A percentile compares a stretch with the other conserved stretches of the same genome.
phyloP scores from a whole-genome alignment of 2,888 invertebrate genomes.

The Drosophila tanythrix region DNA sequence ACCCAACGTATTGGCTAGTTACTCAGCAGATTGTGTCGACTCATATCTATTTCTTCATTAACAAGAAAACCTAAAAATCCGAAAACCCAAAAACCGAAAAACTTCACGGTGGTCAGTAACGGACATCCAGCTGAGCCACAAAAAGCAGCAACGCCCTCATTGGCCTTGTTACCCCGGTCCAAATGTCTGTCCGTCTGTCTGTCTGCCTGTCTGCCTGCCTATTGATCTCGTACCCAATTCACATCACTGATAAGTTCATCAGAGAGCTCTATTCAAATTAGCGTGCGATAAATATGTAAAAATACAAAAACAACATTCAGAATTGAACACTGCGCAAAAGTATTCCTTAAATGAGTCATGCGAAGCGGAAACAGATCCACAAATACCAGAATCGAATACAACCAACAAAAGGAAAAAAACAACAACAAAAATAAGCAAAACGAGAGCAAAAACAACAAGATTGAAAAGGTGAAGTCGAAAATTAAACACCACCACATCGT shows the following conservation, averaged over 20 bases:
- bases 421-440: constrained; percentile 22
- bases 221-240: constrained; percentile 9
- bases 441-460: constrained; percentile 52
- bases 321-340: constrained; percentile 31
- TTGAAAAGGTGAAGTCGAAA: constrained; percentile 81
- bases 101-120: constrained; percentile 73
- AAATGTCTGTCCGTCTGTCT: background rate
- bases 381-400: constrained; percentile 24
- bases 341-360: constrained; percentile 67
- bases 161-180: constrained; percentile 59
- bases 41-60: constrained; percentile 75
- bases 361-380: constrained; percentile 68
- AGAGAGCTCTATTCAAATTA: constrained; percentile 63
- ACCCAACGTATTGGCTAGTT: constrained; percentile 37
- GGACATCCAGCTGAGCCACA: constrained; percentile 70
- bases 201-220: background rate
- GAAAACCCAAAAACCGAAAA: constrained; percentile 9
- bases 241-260: constrained; percentile 69
- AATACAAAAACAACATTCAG: constrained; percentile 11
- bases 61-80: constrained; percentile 56
- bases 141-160: constrained; percentile 67
- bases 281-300: constrained; percentile 61
- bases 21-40: constrained; percentile 54
- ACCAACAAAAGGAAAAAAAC: constrained; percentile 40
- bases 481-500: constrained; percentile 84